Evolutionary conservation across 2,797 vertebrate genomes (phyloP), one percentile per base, ranked within the genome.

Genomic region (Periophthalmus magnuspinnatus): DNA sequence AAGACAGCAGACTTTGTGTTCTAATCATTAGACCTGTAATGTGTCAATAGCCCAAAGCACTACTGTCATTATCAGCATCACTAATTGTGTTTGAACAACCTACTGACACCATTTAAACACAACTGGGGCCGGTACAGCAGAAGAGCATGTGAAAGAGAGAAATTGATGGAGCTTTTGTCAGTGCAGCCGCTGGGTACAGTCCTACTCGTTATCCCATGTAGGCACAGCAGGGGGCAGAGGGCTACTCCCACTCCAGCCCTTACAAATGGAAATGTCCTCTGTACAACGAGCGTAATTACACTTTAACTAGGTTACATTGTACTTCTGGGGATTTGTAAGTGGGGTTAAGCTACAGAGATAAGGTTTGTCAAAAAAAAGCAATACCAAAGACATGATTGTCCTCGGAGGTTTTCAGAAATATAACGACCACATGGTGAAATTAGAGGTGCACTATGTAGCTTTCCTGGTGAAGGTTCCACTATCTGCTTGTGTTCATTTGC

Each of bases 61-160:
- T 60, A 14, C n/a, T 41, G 69, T 10, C 61, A 45, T 78, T 65
- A 82, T 81, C 79, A 60, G 71, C 67, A 34, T 67, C 72, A 41
- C 76, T 88, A 85, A 88, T 83, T 77, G 76, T 82, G 75, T 86
- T 84, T 85, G 77, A 85, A 85, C 74, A 86, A 81, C 81, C 72
- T 82, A 52, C 22, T 78, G 76, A 84, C 76, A 76, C 77, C 41
- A 56, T 69, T 9, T 70, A 57, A 80, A 63, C 68, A 48, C 14
- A 74, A 77, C 75, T 69, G 34, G 13, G 41, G 68, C 81, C 56
- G 0, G 70, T 62, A 75, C 70, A 80, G 70, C 65, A 75, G 76
- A 86, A 72, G 74, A 73, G 68, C 45, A 54, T 32, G 47, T 71
- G 79, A 81, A 60, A 78, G 48, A 75, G 34, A 63, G 60, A 74